These are phyloP conservation scores for Peromyscus aztecus DNA, from an alignment of 2,797 vertebrate genomes.

Conservation along the genomic window DNA sequence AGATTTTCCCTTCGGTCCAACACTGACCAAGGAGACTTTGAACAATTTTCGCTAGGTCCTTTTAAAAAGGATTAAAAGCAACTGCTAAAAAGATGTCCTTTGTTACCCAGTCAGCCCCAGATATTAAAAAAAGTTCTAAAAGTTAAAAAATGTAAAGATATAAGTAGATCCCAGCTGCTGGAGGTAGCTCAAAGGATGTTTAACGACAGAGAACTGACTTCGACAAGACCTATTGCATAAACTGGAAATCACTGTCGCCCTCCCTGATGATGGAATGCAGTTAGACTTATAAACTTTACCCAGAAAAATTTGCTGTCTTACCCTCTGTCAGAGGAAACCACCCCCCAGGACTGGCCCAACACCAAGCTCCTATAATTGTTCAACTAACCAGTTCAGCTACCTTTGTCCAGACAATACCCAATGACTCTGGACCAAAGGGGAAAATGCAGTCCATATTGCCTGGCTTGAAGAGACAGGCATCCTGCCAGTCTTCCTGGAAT, in stretches of 20 bases:
- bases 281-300: not conserved
- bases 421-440: not conserved
- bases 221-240: not conserved
- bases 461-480: not conserved
- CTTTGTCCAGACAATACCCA: not conserved
- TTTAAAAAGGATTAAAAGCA: not conserved
- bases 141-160: not conserved
- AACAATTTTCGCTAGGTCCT: not conserved
- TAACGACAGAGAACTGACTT: not conserved
- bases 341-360: not conserved
- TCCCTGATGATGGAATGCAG: not conserved
- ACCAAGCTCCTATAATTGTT: not conserved
- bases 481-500: not conserved
- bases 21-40: not conserved
- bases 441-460: not conserved
- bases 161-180: not conserved
- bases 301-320: not conserved
- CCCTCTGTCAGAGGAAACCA: not conserved
- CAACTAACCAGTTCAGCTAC: not conserved
- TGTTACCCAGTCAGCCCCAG: not conserved
- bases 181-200: not conserved
- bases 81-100: not conserved
- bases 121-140: not conserved
- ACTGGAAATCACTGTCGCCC: not conserved
- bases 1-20: not conserved